Conservation (phyloP, 2,113 vertebrate genomes). For the Gorilla gorilla region DNA sequence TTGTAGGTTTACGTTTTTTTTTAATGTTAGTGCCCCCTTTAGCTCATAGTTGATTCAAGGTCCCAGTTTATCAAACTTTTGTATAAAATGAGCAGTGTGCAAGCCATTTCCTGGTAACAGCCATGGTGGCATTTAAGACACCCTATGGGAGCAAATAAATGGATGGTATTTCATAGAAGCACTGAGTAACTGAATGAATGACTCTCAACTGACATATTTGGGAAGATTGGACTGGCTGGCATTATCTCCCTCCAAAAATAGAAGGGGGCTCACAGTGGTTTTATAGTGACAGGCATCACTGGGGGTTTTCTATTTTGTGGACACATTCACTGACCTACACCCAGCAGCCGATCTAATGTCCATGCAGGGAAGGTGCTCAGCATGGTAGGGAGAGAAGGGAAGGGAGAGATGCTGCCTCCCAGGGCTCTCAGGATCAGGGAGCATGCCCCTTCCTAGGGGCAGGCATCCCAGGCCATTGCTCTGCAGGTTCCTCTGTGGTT, state of each 20-base stretch:
- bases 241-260: not conserved
- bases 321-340: not conserved
- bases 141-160: not conserved
- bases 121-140: not conserved
- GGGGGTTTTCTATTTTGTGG: not conserved
- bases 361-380: not conserved
- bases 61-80: not conserved
- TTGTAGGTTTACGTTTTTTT: not conserved
- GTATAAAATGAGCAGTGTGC: not conserved
- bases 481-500: no score
- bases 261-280: not conserved
- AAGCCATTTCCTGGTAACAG: not conserved
- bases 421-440: not conserved
- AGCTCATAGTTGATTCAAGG: not conserved
- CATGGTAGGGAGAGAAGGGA: rapidly evolving
- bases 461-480: no score
- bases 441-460: no score
- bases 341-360: rapidly evolving
- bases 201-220: not conserved
- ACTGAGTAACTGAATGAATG: not conserved
- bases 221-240: not conserved
- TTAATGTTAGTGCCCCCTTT: not conserved
- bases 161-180: not conserved
- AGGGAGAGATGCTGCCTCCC: not conserved
- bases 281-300: rapidly evolving